Evolutionary conservation across 2,797 vertebrate species (phyloP).

Genomic region (Trachops cirrhosus): DNA sequence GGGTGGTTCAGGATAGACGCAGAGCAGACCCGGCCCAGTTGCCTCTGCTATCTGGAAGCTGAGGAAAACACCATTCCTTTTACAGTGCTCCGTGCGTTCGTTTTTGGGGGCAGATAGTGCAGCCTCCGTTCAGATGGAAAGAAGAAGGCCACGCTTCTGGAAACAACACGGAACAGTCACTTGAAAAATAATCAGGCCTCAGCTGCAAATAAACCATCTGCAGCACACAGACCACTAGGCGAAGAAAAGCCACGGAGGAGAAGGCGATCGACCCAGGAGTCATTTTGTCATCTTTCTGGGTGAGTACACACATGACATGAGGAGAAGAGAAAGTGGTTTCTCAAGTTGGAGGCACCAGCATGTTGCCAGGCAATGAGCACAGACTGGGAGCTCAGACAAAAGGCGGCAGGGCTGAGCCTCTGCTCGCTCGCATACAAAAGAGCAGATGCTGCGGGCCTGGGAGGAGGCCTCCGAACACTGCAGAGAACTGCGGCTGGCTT

Average conservation of each 20-base stretch:
- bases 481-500: background rate
- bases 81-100: background rate
- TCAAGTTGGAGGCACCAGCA: background rate
- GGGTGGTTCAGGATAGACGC: background rate
- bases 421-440: background rate
- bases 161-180: background rate
- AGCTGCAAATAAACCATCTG: background rate
- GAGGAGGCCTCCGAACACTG: background rate
- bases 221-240: accelerated
- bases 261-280: background rate
- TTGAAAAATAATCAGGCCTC: background rate
- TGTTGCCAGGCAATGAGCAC: background rate
- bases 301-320: background rate
- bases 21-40: background rate
- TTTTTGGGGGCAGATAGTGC: background rate
- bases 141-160: background rate
- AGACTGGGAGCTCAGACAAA: background rate
- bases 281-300: background rate
- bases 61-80: background rate
- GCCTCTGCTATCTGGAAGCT: background rate
- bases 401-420: background rate
- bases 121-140: background rate
- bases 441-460: background rate
- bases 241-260: background rate
- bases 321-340: background rate